Evolutionary conservation across 2,113 vertebrate species (phyloP).

Genomic region (Apodemus speciosus): DNA sequence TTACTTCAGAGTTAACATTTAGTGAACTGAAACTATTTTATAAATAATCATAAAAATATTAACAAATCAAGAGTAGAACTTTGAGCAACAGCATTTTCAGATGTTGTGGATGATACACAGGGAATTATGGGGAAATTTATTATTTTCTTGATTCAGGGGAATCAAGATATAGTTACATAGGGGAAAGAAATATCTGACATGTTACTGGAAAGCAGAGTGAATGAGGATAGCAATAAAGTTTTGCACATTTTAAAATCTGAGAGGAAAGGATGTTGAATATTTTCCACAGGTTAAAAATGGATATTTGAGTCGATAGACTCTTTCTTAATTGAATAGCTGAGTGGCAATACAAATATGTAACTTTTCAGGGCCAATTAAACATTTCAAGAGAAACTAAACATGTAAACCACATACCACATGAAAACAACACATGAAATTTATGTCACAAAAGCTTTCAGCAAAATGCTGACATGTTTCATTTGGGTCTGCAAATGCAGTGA

Average conservation of each 20-base stretch:
- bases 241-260: background rate
- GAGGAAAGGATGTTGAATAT: background rate
- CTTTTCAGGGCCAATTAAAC: background rate
- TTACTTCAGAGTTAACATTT: background rate
- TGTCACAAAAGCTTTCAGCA: background rate
- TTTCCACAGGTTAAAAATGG: background rate
- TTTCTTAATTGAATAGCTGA: background rate
- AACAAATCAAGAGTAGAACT: background rate
- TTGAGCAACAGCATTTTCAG: background rate
- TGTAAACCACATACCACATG: too few species aligned
- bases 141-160: background rate
- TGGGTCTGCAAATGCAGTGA: background rate
- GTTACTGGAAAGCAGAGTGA: accelerated
- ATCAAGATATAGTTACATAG: background rate
- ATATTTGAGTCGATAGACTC: background rate
- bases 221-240: background rate
- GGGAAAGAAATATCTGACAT: too few species aligned
- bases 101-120: accelerated
- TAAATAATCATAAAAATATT: background rate
- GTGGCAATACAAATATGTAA: background rate
- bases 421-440: background rate
- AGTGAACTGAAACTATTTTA: background rate
- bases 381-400: background rate
- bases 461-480: background rate
- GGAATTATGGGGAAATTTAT: background rate